phyloP scores from a whole-genome alignment of 2,888 invertebrate species.

The Ectobius pallidus region DNA sequence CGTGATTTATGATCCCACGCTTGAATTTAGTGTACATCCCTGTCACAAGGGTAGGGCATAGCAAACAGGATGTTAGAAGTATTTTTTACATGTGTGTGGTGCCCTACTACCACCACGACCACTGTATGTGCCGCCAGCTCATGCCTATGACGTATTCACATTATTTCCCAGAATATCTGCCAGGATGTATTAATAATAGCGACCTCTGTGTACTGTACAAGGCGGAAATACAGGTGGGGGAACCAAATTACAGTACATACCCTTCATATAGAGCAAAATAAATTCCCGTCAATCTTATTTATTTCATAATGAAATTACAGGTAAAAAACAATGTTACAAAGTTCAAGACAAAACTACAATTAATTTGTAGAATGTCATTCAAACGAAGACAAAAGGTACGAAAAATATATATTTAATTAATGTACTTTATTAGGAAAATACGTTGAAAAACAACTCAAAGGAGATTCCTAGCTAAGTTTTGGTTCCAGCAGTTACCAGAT shows the following conservation, averaged over 20 bases:
- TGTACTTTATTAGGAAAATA: too few relatives aligned
- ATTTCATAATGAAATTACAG: too few relatives aligned
- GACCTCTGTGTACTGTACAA: neutral
- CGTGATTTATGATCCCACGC: too few relatives aligned
- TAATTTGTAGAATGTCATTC: too few relatives aligned
- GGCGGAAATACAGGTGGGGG: neutral
- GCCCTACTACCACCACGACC: neutral
- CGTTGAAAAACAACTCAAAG: too few relatives aligned
- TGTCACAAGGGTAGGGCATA: conserved; percentile 17
- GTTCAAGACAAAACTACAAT: too few relatives aligned
- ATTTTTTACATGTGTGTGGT: neutral
- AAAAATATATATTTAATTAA: too few relatives aligned
- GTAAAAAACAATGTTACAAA: too few relatives aligned
- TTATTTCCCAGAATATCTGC: conserved; percentile 6
- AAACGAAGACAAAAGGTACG: too few relatives aligned
- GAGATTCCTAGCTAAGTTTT: too few relatives aligned
- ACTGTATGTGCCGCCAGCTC: neutral
- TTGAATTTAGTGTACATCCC: neutral
- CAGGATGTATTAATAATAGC: neutral
- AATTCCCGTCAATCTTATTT: too few relatives aligned
- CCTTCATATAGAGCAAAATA: neutral
- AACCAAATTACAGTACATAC: neutral
- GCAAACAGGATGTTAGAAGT: conserved; percentile 8
- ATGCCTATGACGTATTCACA: conserved; percentile 1
- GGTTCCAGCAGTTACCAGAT: too few relatives aligned